Evolutionary conservation across 2,888 invertebrate genomes (phyloP).

Genomic region (Hesperia comma): DNA sequence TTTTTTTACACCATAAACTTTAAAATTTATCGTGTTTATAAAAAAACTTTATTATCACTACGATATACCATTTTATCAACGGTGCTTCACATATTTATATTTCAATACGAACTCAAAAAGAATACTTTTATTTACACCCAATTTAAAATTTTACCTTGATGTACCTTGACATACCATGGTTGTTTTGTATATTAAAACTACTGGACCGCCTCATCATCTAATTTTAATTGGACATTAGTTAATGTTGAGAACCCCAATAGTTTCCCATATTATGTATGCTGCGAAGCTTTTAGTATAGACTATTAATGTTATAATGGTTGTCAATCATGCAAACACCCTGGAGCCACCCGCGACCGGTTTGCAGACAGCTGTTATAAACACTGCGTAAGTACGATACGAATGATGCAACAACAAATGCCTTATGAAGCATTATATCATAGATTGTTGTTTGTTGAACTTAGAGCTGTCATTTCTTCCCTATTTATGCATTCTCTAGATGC

Average conservation of each 20-base stretch:
- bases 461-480: constrained; percentile 67
- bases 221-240: not conserved
- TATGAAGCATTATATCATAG: constrained; percentile 65
- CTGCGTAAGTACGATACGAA: constrained; percentile 77
- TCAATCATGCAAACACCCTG: constrained; percentile 81
- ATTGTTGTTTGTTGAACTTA: constrained; percentile 73
- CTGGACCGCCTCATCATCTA: not conserved
- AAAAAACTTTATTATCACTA: too few species aligned
- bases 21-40: too few species aligned
- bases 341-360: constrained; percentile 73
- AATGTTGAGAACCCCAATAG: constrained; percentile 60
- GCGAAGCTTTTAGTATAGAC: constrained; percentile 74
- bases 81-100: not conserved
- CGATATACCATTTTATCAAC: not conserved
- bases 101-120: not conserved
- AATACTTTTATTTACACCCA: not conserved
- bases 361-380: constrained; percentile 70
- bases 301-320: constrained; percentile 83
- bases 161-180: too few species aligned
- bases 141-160: not conserved
- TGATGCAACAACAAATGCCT: constrained; percentile 76
- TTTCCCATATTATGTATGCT: constrained; percentile 52
- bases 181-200: constrained; percentile 6
- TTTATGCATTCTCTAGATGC: constrained; percentile 75
- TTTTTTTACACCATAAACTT: too few species aligned